Conservation (phyloP, 2,888 invertebrate genomes). For the Agrochola circellaris region DNA sequence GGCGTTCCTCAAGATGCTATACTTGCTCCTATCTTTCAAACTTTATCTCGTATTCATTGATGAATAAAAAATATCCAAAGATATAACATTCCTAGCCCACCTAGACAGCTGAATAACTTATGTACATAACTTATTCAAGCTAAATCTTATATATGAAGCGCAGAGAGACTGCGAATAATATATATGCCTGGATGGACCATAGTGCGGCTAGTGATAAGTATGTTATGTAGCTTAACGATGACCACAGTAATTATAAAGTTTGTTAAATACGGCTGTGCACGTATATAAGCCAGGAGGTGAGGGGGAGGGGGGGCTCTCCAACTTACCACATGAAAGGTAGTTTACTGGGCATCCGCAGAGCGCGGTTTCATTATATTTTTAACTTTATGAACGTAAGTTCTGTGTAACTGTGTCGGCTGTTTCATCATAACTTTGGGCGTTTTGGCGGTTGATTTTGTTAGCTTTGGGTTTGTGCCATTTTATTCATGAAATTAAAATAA, state of each 20-base stretch:
- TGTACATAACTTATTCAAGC: slow-evolving; percentile 33
- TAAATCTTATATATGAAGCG: slow-evolving; percentile 42
- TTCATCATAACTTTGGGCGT: slow-evolving; percentile 55
- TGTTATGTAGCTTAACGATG: slow-evolving; percentile 38
- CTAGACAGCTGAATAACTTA: slow-evolving; percentile 50
- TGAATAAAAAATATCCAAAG: slow-evolving; percentile 27
- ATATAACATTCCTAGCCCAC: slow-evolving; percentile 21
- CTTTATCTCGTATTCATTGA: slow-evolving; percentile 5
- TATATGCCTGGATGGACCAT: slow-evolving; percentile 19
- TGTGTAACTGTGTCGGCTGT: slow-evolving; percentile 60
- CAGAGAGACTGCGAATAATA: slow-evolving; percentile 48
- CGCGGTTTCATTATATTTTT: slow-evolving; percentile 69
- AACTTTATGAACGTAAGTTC: slow-evolving; percentile 66
- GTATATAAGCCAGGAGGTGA: slow-evolving; percentile 37
- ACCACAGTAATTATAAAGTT: slow-evolving; percentile 63
- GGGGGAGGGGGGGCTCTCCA: slow-evolving; percentile 28
- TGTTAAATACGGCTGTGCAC: slow-evolving; percentile 52
- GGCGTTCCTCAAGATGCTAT: slow-evolving; percentile 21
- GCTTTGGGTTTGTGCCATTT: slow-evolving; percentile 33
- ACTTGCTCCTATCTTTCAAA: slow-evolving; percentile 7
- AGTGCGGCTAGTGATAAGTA: slow-evolving; percentile 34
- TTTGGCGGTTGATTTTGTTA: slow-evolving; percentile 46
- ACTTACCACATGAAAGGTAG: slow-evolving; percentile 70
- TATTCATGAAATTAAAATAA: slow-evolving; percentile 13
- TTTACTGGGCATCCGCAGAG: slow-evolving; percentile 59